These are phyloP conservation scores for Folsomia manolachei DNA, from an alignment of 2,888 invertebrate genomes.

Conservation along the genomic window DNA sequence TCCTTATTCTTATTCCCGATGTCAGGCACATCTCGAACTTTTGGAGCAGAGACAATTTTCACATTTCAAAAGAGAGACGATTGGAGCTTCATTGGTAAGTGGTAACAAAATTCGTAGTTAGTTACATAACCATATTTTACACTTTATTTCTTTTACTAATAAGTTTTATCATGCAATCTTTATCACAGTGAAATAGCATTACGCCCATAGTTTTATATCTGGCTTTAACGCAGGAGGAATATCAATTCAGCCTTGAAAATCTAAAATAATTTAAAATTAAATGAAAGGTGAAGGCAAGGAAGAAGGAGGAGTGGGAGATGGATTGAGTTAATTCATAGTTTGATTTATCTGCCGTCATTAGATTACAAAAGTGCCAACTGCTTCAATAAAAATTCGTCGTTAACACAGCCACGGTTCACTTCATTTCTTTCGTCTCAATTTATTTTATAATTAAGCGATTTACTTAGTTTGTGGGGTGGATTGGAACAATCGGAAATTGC, in stretches of 20 bases:
- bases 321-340: background rate
- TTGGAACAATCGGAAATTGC: no score
- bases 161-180: no score
- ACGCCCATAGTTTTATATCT: no score
- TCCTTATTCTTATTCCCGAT: conserved; percentile 91
- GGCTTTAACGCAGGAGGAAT: no score
- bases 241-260: no score
- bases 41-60: conserved; percentile 65
- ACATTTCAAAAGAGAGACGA: conserved; percentile 67
- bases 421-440: background rate
- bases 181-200: no score
- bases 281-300: no score
- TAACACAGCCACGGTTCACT: background rate
- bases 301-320: no score
- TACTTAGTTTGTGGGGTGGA: background rate
- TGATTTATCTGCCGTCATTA: background rate
- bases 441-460: background rate
- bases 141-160: no score
- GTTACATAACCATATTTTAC: no score
- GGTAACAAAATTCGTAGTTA: no score
- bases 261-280: no score
- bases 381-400: background rate
- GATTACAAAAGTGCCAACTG: background rate
- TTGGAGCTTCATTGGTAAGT: conserved; percentile 61
- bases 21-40: conserved; percentile 77